A percentile compares a stretch with the other conserved stretches of the same genome.
Conservation (phyloP, 1,140 invertebrate genomes). For the Drosophila eugracilis region DNA sequence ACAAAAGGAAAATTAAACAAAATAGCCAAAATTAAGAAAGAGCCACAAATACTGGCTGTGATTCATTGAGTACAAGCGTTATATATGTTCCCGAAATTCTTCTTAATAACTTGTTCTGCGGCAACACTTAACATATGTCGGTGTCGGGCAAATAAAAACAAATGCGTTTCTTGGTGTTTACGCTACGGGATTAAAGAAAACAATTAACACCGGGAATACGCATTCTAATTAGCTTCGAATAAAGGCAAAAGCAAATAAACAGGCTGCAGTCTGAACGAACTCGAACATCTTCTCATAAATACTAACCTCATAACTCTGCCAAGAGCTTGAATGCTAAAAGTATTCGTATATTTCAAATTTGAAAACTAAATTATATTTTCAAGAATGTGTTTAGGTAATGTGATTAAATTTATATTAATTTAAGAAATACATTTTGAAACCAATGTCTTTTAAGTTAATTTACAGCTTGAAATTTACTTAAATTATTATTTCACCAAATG, state of each 20-base stretch:
- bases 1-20: conserved; percentile 45
- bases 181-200: conserved; percentile 15
- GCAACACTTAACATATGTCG: conserved; percentile 22
- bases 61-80: conserved; percentile 38
- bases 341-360: neutral
- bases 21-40: conserved; percentile 27
- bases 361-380: too few relatives aligned
- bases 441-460: neutral
- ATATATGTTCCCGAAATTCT: conserved; percentile 36
- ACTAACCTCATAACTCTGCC: conserved; percentile 9
- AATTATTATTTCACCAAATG: neutral
- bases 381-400: too few relatives aligned
- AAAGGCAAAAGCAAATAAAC: conserved; percentile 11
- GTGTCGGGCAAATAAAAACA: conserved; percentile 37
- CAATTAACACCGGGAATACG: conserved; percentile 49
- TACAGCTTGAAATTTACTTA: neutral
- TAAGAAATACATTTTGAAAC: too few relatives aligned
- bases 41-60: conserved; percentile 13
- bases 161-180: conserved; percentile 42
- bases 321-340: neutral
- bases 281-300: conserved; percentile 6
- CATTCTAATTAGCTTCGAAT: conserved; percentile 35
- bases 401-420: too few relatives aligned
- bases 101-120: conserved; percentile 64
- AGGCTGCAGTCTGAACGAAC: conserved; percentile 2